Evolutionary conservation across 2,888 invertebrate genomes (phyloP), one percentile per base, ranked within the genome.

Genomic region (Azorinus chamasolen): DNA sequence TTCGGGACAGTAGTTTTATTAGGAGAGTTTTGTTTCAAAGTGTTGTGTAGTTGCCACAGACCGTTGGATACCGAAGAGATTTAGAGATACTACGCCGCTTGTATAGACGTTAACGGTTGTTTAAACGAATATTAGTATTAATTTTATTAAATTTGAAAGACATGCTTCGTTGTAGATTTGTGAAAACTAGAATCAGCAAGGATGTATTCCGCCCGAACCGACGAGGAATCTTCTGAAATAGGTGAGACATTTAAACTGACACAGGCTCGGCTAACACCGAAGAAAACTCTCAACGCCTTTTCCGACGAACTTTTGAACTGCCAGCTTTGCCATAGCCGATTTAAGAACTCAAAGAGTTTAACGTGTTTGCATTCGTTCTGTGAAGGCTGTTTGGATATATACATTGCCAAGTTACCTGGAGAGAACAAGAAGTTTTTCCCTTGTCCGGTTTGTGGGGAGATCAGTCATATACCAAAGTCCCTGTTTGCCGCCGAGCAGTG

Each of bases 181-280:
- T 32, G 32, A 32, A 32, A 4, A 32, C 32, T 32, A 10, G 32
- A 32, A 10, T 32, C 4, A 32, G 5, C 32, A 32, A 32, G 32
- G 32, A 32, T 32, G 32, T 32, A 6, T 32, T 32, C 32, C 32
- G 4, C 32, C 4, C 32, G 32, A 32, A 10, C 32, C 32, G 32
- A 32, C 32, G 32, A 32, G 5, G 4, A 4, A 22, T 66, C 71
- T n/a, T 69, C 72, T 14, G 70, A 70, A 61, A 51, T 70, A 20
- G 77, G 77, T 57, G 76, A 73, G 18, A 77, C 80, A 4, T 80
- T 80, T 46, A 76, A 80, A 48, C 46, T 80, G 25, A 80, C 80
- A 12, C 70, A 80, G 37, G 41, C 80, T n/a, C 73, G 70, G n/a
- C 22, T 70, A 20, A 25, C 65, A 8, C 62, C 69, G 0, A 57